These are phyloP conservation scores for Muscidifurax raptorellus DNA, from an alignment of 1,140 invertebrate species.

Conservation along the genomic window DNA sequence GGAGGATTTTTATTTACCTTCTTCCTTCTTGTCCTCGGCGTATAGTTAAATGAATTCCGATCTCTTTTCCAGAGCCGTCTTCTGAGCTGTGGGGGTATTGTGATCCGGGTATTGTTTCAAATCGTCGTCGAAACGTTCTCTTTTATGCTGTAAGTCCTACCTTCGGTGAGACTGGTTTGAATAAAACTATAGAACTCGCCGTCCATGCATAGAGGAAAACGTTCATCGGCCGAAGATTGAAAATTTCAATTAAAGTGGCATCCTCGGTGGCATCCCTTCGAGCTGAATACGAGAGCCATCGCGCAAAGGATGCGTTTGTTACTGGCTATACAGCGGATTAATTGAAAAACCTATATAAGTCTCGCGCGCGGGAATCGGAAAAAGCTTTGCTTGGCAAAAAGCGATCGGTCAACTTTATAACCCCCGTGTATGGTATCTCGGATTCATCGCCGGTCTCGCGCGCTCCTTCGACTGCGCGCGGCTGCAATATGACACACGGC, in stretches of 20 bases:
- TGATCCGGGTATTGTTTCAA: background rate
- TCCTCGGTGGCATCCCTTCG: background rate
- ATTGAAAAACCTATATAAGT: conserved; percentile 10
- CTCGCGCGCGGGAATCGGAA: background rate
- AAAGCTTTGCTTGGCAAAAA: background rate
- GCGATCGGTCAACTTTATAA: background rate
- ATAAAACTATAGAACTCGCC: no score
- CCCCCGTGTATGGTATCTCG: background rate
- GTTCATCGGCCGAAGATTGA: background rate
- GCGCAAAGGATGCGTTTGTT: conserved; percentile 9
- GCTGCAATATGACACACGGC: background rate
- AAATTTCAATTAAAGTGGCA: conserved; percentile 15
- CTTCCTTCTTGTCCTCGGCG: background rate
- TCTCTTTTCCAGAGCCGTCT: background rate
- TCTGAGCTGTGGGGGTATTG: background rate
- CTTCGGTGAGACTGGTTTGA: no score
- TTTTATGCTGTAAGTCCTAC: no score
- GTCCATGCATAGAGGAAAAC: no score
- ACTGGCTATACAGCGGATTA: background rate
- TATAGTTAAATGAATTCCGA: conserved; percentile 7
- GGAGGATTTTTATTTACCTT: background rate
- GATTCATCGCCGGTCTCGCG: background rate
- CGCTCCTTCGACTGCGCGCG: background rate
- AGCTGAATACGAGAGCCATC: background rate
- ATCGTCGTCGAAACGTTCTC: background rate